A percentile compares a stretch with the other conserved stretches of the same genome.
phyloP scores from a whole-genome alignment of 2,888 invertebrate genomes.

The Orthosia cruda region DNA sequence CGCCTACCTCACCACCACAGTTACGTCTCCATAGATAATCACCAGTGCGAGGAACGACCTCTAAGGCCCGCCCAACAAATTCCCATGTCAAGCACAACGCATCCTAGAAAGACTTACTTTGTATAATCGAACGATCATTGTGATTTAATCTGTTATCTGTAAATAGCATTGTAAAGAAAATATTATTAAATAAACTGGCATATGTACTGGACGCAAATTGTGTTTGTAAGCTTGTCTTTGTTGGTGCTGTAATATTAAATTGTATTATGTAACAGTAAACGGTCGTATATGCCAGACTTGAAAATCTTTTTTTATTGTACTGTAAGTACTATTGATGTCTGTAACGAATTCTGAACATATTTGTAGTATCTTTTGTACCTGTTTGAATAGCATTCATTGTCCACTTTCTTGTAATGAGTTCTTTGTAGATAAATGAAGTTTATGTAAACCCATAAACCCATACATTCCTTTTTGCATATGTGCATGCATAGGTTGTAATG shows the following conservation, averaged over 20 bases:
- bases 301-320: slow-evolving; percentile 70
- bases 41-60: slow-evolving; percentile 89
- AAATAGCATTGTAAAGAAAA: slow-evolving; percentile 67
- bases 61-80: slow-evolving; percentile 89
- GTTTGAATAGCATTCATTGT: slow-evolving; percentile 71
- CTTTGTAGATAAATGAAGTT: slow-evolving; percentile 59
- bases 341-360: slow-evolving; percentile 66
- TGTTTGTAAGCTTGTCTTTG: slow-evolving; percentile 69
- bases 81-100: slow-evolving; percentile 88
- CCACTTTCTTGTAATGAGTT: slow-evolving; percentile 46
- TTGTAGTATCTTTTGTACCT: slow-evolving; percentile 75
- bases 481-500: slow-evolving; percentile 64
- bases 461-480: slow-evolving; percentile 81
- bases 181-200: slow-evolving; percentile 58
- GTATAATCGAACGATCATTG: slow-evolving; percentile 80
- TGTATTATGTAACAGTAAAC: slow-evolving; percentile 65
- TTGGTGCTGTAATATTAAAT: slow-evolving; percentile 73
- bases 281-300: slow-evolving; percentile 67
- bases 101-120: slow-evolving; percentile 91
- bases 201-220: slow-evolving; percentile 57
- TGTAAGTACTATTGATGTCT: slow-evolving; percentile 76
- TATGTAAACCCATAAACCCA: slow-evolving; percentile 69
- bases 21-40: slow-evolving; percentile 91
- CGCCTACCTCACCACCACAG: slow-evolving; percentile 91
- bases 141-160: slow-evolving; percentile 72